These are phyloP conservation scores for Lucilia sericata DNA, from an alignment of 1,140 invertebrate genomes.

Conservation along the genomic window DNA sequence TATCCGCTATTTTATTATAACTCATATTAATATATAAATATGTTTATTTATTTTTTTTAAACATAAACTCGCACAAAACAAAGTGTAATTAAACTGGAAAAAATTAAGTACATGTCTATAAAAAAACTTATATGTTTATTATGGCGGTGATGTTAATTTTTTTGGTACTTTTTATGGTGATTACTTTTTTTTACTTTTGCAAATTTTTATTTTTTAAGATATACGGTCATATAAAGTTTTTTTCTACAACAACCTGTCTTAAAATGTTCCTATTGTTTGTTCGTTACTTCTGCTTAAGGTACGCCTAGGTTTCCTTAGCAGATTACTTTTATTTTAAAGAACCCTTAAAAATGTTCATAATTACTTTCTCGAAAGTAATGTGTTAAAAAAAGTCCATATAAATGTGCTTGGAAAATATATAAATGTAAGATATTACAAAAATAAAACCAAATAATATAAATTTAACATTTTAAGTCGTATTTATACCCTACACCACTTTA, in stretches of 20 bases:
- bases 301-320: neutral
- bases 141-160: no score
- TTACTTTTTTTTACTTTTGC: no score
- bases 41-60: no score
- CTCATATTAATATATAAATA: no score
- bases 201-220: neutral
- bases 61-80: no score
- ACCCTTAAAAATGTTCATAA: neutral
- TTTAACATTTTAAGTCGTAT: neutral
- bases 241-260: neutral
- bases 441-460: conserved; percentile 1
- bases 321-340: neutral
- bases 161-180: no score
- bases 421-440: neutral
- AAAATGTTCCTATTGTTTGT: neutral
- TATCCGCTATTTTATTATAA: no score
- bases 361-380: neutral
- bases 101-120: no score
- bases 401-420: neutral
- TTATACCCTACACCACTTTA: no score
- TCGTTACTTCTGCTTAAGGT: neutral
- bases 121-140: no score
- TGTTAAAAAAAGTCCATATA: neutral
- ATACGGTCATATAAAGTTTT: neutral
- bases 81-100: no score